Conservation (phyloP, 2,888 invertebrate genomes). For the Anodontia alba region DNA sequence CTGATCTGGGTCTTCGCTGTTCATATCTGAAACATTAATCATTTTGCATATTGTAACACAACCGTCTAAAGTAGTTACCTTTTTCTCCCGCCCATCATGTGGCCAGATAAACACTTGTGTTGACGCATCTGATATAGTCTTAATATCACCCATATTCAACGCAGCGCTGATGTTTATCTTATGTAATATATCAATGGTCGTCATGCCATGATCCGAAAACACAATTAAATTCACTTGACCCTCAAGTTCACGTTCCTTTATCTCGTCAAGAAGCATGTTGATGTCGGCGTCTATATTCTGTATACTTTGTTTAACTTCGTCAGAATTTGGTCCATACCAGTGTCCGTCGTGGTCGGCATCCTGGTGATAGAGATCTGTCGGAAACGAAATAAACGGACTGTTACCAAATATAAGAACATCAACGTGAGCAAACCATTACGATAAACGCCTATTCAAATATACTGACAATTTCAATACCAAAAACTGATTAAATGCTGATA, state of each 20-base stretch:
- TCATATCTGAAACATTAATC: too few relatives aligned
- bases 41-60: too few relatives aligned
- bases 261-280: conserved; percentile 46
- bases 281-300: conserved; percentile 59
- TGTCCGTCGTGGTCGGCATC: conserved; percentile 66
- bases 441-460: too few relatives aligned
- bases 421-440: too few relatives aligned
- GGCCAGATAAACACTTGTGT: conserved; percentile 69
- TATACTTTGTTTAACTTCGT: conserved; percentile 53
- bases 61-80: conserved; percentile 51
- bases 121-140: conserved; percentile 58
- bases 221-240: conserved; percentile 67
- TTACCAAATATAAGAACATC: too few relatives aligned
- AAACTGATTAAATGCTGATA: too few relatives aligned
- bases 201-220: conserved; percentile 76
- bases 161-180: conserved; percentile 59
- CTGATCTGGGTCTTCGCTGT: too few relatives aligned
- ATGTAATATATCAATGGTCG: conserved; percentile 54
- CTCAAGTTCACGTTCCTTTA: conserved; percentile 26
- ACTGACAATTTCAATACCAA: background rate
- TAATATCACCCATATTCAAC: conserved; percentile 51
- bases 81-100: conserved; percentile 38
- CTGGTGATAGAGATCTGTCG: conserved; percentile 69
- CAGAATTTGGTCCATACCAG: conserved; percentile 60
- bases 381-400: background rate